Evolutionary conservation across 2,888 invertebrate species (phyloP).

Genomic region (Eugnorisma glareosa): DNA sequence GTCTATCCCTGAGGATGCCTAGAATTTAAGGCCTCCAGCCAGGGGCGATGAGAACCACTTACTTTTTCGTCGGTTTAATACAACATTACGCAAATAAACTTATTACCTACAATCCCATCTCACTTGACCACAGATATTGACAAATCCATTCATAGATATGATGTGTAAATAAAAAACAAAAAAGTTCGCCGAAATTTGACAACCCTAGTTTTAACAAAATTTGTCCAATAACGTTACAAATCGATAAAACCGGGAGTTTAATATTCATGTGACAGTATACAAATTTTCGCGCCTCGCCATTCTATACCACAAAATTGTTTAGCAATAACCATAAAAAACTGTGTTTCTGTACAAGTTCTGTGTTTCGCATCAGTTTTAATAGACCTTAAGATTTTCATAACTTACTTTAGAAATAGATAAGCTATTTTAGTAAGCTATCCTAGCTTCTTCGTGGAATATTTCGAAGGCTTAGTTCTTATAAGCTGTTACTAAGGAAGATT

Average conservation of each 20-base stretch:
- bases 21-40: no score
- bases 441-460: conserved; percentile 7
- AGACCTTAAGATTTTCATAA: conserved; percentile 8
- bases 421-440: conserved; percentile 15
- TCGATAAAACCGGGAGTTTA: conserved; percentile 26
- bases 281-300: conserved; percentile 20
- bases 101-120: background rate
- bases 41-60: background rate
- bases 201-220: conserved; percentile 14
- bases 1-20: no score
- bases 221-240: conserved; percentile 21
- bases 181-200: background rate
- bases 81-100: background rate
- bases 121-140: background rate
- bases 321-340: conserved; percentile 20
- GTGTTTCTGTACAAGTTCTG: background rate
- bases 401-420: background rate
- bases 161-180: background rate
- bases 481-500: background rate
- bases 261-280: conserved; percentile 29
- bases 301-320: conserved; percentile 10
- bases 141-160: background rate
- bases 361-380: background rate
- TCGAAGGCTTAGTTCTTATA: conserved; percentile 6
- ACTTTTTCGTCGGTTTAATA: background rate